A percentile compares a stretch with the other conserved stretches of the same genome.
These are phyloP conservation scores for Colletes latitarsis DNA, from an alignment of 1,140 invertebrate species.

Conservation along the genomic window DNA sequence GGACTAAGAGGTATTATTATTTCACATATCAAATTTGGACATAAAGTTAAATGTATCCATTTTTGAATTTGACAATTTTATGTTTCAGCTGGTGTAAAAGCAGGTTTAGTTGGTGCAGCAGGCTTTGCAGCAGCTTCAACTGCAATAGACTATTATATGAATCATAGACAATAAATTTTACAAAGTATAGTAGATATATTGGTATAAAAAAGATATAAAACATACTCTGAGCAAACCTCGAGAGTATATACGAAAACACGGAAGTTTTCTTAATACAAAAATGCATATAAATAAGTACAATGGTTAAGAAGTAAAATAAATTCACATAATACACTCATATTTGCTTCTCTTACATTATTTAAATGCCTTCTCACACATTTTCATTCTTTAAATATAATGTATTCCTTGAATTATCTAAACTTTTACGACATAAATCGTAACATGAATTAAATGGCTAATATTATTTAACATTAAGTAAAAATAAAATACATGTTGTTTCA, in stretches of 20 bases:
- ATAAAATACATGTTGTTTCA: conserved; percentile 23
- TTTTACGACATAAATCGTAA: conserved; percentile 20
- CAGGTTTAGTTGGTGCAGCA: conserved; percentile 93
- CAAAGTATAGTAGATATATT: conserved; percentile 64
- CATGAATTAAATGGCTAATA: conserved; percentile 13
- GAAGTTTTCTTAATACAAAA: conserved; percentile 48
- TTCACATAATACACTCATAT: conserved; percentile 37
- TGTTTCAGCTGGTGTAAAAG: conserved; percentile 94
- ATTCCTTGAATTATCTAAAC: conserved; percentile 12
- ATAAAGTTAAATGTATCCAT: neutral
- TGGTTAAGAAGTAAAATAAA: conserved; percentile 54
- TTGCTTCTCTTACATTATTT: conserved; percentile 27
- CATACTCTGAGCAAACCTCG: conserved; percentile 36
- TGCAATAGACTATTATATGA: conserved; percentile 96
- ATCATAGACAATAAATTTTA: conserved; percentile 73
- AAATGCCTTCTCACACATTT: neutral
- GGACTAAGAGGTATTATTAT: conserved; percentile 90
- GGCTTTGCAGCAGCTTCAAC: conserved; percentile 98
- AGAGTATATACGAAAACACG: conserved; percentile 55
- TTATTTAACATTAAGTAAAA: conserved; percentile 32
- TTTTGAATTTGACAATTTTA: conserved; percentile 30
- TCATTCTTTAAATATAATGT: conserved; percentile 14
- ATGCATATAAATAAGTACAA: conserved; percentile 58
- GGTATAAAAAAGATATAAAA: conserved; percentile 68
- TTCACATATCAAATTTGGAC: conserved; percentile 1